Evolutionary conservation across 1,140 invertebrate genomes (phyloP).

Genomic region (Marisa cornuarietis): DNA sequence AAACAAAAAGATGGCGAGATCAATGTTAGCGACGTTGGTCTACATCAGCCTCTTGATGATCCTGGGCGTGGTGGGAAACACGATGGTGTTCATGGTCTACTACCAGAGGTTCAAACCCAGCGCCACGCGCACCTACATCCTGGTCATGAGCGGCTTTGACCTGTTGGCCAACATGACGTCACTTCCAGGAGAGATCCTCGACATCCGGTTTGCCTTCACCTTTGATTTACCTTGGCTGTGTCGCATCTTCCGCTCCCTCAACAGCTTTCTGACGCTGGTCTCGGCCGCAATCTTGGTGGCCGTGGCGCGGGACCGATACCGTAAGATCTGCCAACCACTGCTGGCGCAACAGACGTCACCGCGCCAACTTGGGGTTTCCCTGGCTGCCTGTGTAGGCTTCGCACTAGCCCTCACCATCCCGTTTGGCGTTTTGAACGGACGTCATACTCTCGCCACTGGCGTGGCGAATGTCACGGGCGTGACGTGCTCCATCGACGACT

Average conservation of each 20-base stretch:
- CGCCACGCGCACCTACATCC: conserved; percentile 38
- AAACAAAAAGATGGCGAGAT: conserved; percentile 16
- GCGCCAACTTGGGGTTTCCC: not conserved
- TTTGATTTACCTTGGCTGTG: conserved; percentile 21
- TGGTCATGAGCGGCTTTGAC: conserved; percentile 42
- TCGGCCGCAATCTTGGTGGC: conserved; percentile 36
- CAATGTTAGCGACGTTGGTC: conserved; percentile 34
- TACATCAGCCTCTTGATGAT: conserved; percentile 37
- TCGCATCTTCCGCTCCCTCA: conserved; percentile 27
- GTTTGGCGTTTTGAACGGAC: conserved; percentile 24
- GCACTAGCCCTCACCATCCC: conserved; percentile 15
- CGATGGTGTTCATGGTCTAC: conserved; percentile 41
- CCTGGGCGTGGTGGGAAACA: conserved; percentile 42
- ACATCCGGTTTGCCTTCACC: conserved; percentile 27
- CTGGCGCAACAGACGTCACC: not conserved
- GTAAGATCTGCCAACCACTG: conserved; percentile 37
- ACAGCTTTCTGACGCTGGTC: conserved; percentile 28
- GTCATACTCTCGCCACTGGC: conserved; percentile 11
- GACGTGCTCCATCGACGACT: conserved; percentile 29
- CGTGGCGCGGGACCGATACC: conserved; percentile 36
- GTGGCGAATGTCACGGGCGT: conserved; percentile 16
- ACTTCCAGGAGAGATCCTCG: conserved; percentile 39
- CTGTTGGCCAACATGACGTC: conserved; percentile 34
- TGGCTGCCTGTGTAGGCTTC: not conserved
- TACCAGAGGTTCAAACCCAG: conserved; percentile 37